phyloP scores from a whole-genome alignment of 2,797 vertebrate species.

The Tapera naevia region DNA sequence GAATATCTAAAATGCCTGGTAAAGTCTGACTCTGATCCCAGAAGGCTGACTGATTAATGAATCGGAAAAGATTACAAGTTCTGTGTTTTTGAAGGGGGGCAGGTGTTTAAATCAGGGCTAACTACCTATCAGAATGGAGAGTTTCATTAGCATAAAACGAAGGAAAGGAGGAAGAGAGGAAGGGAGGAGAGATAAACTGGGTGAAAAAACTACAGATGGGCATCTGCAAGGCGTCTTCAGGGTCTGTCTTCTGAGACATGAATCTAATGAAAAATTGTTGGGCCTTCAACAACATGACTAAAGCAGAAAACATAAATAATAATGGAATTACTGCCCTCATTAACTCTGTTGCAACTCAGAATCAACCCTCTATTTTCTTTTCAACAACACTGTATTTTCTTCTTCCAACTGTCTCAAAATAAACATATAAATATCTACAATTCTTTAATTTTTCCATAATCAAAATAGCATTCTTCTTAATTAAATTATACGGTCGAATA shows the following conservation, averaged over 20 bases:
- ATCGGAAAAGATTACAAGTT: not conserved
- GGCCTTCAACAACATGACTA: not conserved
- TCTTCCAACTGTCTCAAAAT: not conserved
- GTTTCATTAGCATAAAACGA: not conserved
- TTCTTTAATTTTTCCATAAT: not conserved
- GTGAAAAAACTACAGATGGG: not conserved
- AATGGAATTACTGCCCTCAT: not conserved
- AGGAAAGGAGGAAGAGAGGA: too few species aligned
- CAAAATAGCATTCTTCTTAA: not conserved
- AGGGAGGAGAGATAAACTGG: not conserved
- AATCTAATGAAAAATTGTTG: not conserved
- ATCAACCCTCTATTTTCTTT: not conserved
- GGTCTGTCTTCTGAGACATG: not conserved
- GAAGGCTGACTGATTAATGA: not conserved
- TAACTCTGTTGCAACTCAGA: not conserved
- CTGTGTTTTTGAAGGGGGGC: rapidly evolving
- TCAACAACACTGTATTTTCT: not conserved
- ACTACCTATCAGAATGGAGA: not conserved
- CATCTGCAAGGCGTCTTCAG: not conserved
- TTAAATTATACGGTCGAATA: not conserved
- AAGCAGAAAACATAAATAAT: not conserved
- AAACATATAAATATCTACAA: too few species aligned
- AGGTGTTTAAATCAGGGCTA: not conserved
- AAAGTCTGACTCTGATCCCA: not conserved
- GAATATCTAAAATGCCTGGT: not conserved